phyloP scores from a whole-genome alignment of 1,140 invertebrate genomes.

The Cataglyphis hispanica region DNA sequence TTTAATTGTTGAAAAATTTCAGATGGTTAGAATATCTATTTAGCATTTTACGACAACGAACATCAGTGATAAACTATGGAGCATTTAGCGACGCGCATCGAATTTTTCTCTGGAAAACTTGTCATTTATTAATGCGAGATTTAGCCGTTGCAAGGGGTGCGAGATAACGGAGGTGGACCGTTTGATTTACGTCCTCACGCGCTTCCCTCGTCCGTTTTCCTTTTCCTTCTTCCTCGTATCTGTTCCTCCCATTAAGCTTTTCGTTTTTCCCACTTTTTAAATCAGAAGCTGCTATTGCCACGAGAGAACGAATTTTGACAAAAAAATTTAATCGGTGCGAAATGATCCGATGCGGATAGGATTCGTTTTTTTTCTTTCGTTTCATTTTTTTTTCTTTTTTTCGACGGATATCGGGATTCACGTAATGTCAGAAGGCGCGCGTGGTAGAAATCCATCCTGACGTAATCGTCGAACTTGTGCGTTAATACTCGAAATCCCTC shows the following conservation, averaged over 20 bases:
- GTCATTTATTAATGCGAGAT: constrained; percentile 53
- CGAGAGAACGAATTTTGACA: constrained; percentile 54
- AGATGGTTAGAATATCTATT: neutral
- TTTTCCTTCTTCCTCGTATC: constrained; percentile 4
- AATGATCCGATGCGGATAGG: constrained; percentile 5
- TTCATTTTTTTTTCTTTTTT: constrained; percentile 7
- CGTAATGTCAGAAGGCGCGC: constrained; percentile 25
- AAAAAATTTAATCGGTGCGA: constrained; percentile 7
- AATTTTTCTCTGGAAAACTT: constrained; percentile 32
- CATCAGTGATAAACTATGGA: constrained; percentile 16
- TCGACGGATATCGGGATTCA: constrained; percentile 10
- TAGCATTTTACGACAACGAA: neutral
- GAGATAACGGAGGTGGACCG: constrained; percentile 65
- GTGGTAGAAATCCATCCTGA: constrained; percentile 43
- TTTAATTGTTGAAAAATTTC: constrained; percentile 8
- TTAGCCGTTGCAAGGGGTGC: constrained; percentile 29
- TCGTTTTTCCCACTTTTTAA: constrained; percentile 13
- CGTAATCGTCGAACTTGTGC: constrained; percentile 49
- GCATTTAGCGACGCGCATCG: constrained; percentile 18
- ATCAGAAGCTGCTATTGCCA: constrained; percentile 24
- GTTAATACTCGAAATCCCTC: constrained; percentile 59
- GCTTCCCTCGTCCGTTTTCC: constrained; percentile 38
- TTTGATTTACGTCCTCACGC: constrained; percentile 72
- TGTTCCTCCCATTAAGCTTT: neutral
- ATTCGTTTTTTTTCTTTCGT: constrained; percentile 18